Conservation (phyloP, 2,113 vertebrate genomes). For the Oenanthe oenanthe region DNA sequence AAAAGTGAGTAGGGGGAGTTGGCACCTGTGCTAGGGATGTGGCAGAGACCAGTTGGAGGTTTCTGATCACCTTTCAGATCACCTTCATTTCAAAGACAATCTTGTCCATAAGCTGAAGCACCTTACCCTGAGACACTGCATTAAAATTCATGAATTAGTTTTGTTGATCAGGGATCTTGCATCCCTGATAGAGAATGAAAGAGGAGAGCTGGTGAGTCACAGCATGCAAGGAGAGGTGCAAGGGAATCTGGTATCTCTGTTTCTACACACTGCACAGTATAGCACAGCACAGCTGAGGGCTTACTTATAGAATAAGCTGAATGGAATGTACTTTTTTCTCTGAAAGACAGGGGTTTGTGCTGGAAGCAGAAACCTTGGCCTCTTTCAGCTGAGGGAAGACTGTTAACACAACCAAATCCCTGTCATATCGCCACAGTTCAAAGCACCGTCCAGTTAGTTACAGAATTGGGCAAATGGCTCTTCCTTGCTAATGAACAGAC, state of each 20-base stretch:
- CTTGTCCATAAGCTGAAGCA: neutral
- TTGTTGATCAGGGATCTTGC: neutral
- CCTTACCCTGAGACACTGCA: neutral
- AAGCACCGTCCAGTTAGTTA: neutral
- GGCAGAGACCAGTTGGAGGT: neutral
- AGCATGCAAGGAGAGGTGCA: fast-evolving
- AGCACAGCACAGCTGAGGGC: neutral
- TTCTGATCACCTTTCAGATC: neutral
- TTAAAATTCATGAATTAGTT: neutral
- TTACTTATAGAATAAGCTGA: neutral
- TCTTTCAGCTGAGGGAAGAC: neutral
- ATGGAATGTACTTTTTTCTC: neutral
- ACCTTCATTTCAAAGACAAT: neutral
- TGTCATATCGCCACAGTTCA: neutral
- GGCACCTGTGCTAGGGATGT: neutral
- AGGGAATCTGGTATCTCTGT: neutral
- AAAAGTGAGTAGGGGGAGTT: fast-evolving
- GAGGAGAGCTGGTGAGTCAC: neutral
- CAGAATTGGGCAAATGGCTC: neutral
- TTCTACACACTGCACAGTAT: neutral
- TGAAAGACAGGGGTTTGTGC: neutral
- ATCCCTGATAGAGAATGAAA: neutral
- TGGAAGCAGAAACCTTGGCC: neutral
- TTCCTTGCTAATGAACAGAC: neutral
- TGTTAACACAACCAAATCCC: neutral